Percentiles rank a stretch among this genome's conserved stretches.
Evolutionary conservation across 2,888 invertebrate species (phyloP).

Genomic region (Mesorhabditis spiculigera): DNA sequence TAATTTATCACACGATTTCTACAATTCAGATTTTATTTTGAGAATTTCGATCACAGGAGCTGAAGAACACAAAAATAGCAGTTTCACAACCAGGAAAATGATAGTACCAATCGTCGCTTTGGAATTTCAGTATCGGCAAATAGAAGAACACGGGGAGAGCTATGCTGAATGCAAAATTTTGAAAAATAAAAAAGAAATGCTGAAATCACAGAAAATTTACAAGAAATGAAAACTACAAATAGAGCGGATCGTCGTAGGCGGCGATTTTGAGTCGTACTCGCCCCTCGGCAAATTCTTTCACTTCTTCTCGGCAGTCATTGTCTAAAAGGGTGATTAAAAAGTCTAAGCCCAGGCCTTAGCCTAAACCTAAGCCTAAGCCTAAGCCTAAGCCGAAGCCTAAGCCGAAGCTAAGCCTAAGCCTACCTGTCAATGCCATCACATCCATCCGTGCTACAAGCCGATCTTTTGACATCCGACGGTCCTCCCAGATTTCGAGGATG

Average conservation of each 20-base stretch:
- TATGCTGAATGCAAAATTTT: too few species aligned
- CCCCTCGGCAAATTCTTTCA: background rate
- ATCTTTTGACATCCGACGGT: conserved; percentile 24
- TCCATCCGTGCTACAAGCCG: conserved; percentile 17
- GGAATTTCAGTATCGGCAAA: too few species aligned
- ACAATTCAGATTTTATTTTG: too few species aligned
- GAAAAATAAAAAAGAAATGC: background rate
- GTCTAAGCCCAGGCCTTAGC: background rate
- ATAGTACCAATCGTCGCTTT: too few species aligned
- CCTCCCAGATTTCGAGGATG: conserved; percentile 29
- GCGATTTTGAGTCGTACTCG: background rate
- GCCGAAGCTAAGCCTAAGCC: background rate
- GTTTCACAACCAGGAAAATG: too few species aligned
- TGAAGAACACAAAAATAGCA: too few species aligned
- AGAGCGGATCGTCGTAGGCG: conserved; percentile 3
- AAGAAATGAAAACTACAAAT: background rate
- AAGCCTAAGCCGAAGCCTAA: too few species aligned
- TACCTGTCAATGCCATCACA: conserved; percentile 23
- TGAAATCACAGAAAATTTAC: background rate
- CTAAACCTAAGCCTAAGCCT: background rate
- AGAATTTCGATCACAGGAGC: too few species aligned
- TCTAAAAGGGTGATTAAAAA: background rate
- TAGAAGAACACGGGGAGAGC: too few species aligned
- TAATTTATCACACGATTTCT: too few species aligned
- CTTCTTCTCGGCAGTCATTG: conserved; percentile 5